Evolutionary conservation across 2,113 vertebrate genomes (phyloP), one percentile per base, ranked within the genome.

Genomic region (Drymodes brunneopygia): DNA sequence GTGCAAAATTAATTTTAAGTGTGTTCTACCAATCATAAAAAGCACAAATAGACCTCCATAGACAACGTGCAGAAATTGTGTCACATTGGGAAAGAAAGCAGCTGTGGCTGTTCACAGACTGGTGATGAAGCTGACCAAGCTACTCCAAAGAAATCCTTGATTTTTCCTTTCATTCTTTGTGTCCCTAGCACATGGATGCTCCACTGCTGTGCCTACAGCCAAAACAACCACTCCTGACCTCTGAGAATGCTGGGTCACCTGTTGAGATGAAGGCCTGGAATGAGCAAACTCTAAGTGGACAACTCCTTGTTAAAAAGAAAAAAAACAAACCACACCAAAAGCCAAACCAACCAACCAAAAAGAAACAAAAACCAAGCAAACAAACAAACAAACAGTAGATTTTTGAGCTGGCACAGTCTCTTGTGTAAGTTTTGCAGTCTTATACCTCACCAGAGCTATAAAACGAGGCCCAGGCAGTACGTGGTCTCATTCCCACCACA

Each of bases 401-500:
- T 65, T 85, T 72, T 61, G 23, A 57, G 42, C 42, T 86, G 80
- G 67, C 75, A 88, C 3, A 0, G 47, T 47, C 60, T 50, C 90
- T 36, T 66, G 22, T 15, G 21, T 47, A 81, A 70, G 29, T 73
- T 86, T 42, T 78, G 58, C 80, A 51, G n/a, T 22, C 48, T 66
- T 57, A n/a, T 78, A 74, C 51, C 73, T 89, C 88, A 92, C 48
- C 72, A 84, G 56, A 84, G 64, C 56, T 86, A 81, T 35, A 86
- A 89, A 94, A 74, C 11, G 73, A 90, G 36, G 57, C 60, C n/a
- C 65, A 79, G 73, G 71, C 65, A 79, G 73, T 74, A 66, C 0
- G 2, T 87, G 88, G 92, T 72, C 48, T 94, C 61, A 94, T 74
- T 90, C 51, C 80, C 40, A 88, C 33, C 80, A 86, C 91, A 71